Base-by-base conservation (phyloP, 2,113 vertebrate species). In the Rhinolophus sinicus region DNA sequence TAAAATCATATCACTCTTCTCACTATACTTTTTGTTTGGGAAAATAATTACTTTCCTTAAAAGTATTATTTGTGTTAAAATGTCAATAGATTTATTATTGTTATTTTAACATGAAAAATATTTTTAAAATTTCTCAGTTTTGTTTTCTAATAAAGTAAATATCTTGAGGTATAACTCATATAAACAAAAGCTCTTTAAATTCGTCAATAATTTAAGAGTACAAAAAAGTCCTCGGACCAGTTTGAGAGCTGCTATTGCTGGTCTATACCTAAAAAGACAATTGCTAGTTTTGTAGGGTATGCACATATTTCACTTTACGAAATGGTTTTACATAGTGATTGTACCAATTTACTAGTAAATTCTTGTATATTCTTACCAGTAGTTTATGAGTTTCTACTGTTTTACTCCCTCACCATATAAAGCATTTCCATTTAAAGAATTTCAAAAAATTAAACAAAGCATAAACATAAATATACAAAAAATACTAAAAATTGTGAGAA, bases 401-500 rank as follows among this genome's bases (percentile, higher is more conserved):
- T 85, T 9, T 50, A 60, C 30, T 85, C 85, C 15, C 26, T 91
- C 21, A 73, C 5, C 24, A 84, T 64, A 52, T 40, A 82, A 80
- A 78, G n/a, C 7, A 26, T 47, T 97, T 93, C 38, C 10, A 90
- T 80, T 92, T 88, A 70, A 90, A 65, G 19, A 90, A 90, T 81
- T 90, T 60, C 0, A 58, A 78, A 83, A 64, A 85, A 70, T 19
- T 69, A 91, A 93, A 26, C 30, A 93, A 92, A 80, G 3, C 30
- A 82, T 30, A 70, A 8, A 58, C 7, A 87, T 8, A 90, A 89
- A 87, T 3, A 50, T 81, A 28, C 4, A 70, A 94, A 94, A 89
- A 84, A 69, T 24, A 75, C 54, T 75, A 38, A 90, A 64, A 70
- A 85, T 15, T 64, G 8, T 62, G 24, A 38, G 54, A 90, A 9